Evolutionary conservation across 2,797 vertebrate species (phyloP), one percentile per base, ranked within the genome.

Genomic region (Pipistrellus kuhlii): DNA sequence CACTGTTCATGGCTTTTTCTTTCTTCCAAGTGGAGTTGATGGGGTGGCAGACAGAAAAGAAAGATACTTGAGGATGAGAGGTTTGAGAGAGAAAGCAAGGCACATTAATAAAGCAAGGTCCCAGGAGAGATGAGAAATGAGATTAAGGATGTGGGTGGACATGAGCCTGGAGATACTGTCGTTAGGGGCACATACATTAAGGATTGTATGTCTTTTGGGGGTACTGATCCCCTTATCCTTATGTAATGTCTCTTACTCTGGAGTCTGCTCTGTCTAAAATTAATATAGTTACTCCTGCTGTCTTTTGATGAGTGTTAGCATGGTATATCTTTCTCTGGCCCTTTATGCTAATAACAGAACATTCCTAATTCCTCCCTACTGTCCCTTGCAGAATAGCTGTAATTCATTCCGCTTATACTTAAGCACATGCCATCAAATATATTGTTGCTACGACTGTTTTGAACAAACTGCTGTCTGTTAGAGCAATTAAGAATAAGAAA

Each of bases 221-320:
- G 21, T 72, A 71, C 4, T 62, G n/a, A 71, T 21, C 12, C 4
- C 14, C 57, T 85, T 77, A 30, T 77, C 35, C 46, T 59, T 30
- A 85, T 6, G n/a, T 48, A 48, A 48, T 35, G 32, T 21, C 32
- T 64, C 78, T 91, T 80, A 55, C 13, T 85, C 57, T 85, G 38
- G 78, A 55, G 38, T 80, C 68, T 55, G 66, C 55, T 77, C 23
- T 71, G 27, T 84, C 51, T 90, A 23, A 90, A 88, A 72, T 85
- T 84, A 72, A 90, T n/a, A 62, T 11, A 78, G 35, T 66, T 38
- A 30, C 15, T 46, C 66, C n/a, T 71, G 51, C 35, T 88, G 71
- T 85, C 41, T 71, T 89, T 78, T 71, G 46, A 59, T 89, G 57
- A 44, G 12, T 18, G 15, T 17, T 53, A 77, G 53, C 25, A 25